phyloP scores from a whole-genome alignment of 2,888 invertebrate species.

The Drosophila flavopinicola region DNA sequence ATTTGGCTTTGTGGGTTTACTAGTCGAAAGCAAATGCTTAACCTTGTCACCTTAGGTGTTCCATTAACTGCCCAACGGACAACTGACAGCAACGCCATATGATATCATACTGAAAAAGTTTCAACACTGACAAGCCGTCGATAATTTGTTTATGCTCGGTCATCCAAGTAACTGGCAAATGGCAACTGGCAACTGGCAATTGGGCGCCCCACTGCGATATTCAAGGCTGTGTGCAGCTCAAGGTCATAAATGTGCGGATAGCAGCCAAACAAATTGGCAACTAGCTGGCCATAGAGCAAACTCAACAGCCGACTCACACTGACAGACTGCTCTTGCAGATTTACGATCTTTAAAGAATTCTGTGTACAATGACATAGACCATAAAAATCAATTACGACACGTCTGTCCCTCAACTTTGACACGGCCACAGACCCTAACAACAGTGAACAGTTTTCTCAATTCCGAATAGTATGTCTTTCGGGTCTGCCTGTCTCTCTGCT shows the following conservation, averaged over 20 bases:
- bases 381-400: slow-evolving; percentile 80
- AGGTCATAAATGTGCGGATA: slow-evolving; percentile 63
- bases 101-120: slow-evolving; percentile 48
- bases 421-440: slow-evolving; percentile 39
- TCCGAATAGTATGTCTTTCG: slow-evolving; percentile 6
- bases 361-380: slow-evolving; percentile 66
- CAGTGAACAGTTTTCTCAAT: slow-evolving; percentile 4
- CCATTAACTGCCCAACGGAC: slow-evolving; percentile 38
- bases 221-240: slow-evolving; percentile 57
- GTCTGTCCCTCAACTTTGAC: slow-evolving; percentile 77
- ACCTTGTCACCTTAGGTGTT: slow-evolving; percentile 63
- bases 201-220: slow-evolving; percentile 22
- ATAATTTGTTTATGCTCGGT: slow-evolving; percentile 74
- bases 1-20: slow-evolving; percentile 41
- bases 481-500: no score
- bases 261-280: slow-evolving; percentile 65
- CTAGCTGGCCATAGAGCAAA: slow-evolving; percentile 25
- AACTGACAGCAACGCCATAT: slow-evolving; percentile 52
- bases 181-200: background rate
- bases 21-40: slow-evolving; percentile 15
- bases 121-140: slow-evolving; percentile 52
- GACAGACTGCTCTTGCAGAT: slow-evolving; percentile 40
- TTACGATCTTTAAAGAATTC: slow-evolving; percentile 66
- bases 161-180: slow-evolving; percentile 30
- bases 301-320: slow-evolving; percentile 13